A percentile compares a stretch with the other conserved stretches of the same genome.
Evolutionary conservation across 2,113 vertebrate species (phyloP).

Genomic region (Calypte anna): DNA sequence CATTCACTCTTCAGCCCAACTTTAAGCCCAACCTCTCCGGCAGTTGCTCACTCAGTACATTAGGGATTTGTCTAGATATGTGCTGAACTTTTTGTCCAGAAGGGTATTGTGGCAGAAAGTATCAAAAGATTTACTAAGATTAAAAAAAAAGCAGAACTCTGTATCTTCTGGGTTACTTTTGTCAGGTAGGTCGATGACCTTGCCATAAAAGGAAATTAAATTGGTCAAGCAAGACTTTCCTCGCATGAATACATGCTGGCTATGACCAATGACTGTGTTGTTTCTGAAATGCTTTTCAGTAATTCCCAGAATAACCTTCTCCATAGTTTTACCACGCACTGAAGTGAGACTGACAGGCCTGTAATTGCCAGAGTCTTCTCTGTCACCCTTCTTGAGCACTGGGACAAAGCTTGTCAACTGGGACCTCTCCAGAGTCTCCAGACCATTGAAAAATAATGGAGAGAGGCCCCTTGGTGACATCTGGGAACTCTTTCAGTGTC

Average conservation of each 20-base stretch:
- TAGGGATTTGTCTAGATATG: no score
- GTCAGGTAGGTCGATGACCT: background rate
- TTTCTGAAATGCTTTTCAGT: no score
- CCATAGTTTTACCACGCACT: background rate
- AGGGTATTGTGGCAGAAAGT: no score
- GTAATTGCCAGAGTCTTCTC: background rate
- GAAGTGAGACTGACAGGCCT: background rate
- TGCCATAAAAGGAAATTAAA: background rate
- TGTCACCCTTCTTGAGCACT: background rate
- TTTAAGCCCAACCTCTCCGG: no score
- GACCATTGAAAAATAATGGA: background rate
- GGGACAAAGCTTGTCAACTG: background rate
- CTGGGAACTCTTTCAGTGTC: background rate
- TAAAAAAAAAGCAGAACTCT: no score
- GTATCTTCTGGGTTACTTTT: background rate
- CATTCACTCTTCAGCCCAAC: no score
- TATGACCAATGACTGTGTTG: background rate
- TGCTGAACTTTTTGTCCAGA: no score
- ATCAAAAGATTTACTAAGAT: background rate
- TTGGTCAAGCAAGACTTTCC: background rate
- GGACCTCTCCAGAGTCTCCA: background rate
- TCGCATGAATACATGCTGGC: rapidly evolving
- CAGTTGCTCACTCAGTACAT: no score
- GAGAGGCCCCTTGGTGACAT: background rate
- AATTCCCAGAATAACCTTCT: no score